These are phyloP conservation scores for Habroteleia sp. DNA, from an alignment of 2,888 invertebrate species.

Conservation along the genomic window DNA sequence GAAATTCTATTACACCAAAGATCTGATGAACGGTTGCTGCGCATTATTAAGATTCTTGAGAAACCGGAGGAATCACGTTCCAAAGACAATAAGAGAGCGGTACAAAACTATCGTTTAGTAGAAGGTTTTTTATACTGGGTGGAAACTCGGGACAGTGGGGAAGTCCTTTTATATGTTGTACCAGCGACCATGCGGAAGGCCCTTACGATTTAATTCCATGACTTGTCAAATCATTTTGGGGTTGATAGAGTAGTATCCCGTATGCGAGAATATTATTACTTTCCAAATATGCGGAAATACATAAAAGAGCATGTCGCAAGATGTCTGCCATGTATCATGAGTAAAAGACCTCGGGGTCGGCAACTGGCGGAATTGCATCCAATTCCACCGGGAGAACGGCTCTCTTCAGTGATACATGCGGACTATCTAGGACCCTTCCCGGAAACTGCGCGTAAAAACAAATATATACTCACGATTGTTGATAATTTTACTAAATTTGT, in stretches of 20 bases:
- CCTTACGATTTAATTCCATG: slow-evolving; percentile 37
- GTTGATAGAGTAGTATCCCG: slow-evolving; percentile 22
- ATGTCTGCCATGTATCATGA: slow-evolving; percentile 65
- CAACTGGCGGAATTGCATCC: slow-evolving; percentile 66
- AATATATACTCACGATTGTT: slow-evolving; percentile 48
- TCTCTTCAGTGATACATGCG: slow-evolving; percentile 10
- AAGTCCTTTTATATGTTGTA: slow-evolving; percentile 39
- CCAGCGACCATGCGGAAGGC: slow-evolving; percentile 50
- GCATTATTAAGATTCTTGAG: neutral
- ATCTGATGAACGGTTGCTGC: neutral
- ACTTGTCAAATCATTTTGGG: slow-evolving; percentile 47
- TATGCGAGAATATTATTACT: slow-evolving; percentile 63
- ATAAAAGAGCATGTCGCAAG: slow-evolving; percentile 58
- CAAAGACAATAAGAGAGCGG: neutral
- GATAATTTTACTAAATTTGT: slow-evolving; percentile 15
- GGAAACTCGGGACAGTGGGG: neutral
- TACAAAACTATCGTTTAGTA: neutral
- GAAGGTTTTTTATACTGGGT: slow-evolving; percentile 36
- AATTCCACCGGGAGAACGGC: slow-evolving; percentile 58
- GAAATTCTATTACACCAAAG: neutral
- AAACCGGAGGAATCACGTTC: neutral
- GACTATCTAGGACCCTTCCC: slow-evolving; percentile 63
- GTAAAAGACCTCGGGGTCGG: slow-evolving; percentile 41
- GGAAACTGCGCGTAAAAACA: slow-evolving; percentile 21
- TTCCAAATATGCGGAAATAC: slow-evolving; percentile 53